Base-by-base conservation (phyloP, 2,797 vertebrate species). In the Sebastes steindachneri region DNA sequence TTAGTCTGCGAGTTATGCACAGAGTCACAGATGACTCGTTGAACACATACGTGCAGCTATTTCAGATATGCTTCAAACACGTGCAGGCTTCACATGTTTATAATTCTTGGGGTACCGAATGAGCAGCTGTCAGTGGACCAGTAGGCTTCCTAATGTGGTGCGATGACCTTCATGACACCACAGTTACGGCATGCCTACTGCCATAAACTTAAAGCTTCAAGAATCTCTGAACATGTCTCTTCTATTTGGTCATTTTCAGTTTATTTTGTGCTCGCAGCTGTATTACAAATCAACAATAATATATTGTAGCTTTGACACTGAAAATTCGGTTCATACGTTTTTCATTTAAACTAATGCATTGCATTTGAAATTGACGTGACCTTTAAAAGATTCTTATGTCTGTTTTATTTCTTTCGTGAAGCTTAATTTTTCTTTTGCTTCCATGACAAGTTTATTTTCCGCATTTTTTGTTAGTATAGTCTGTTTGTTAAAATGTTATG, bases 91-190 rank as follows among this genome's bases (percentile, higher is more conserved):
- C 31, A 67, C 88, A 0, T 83, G 82, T 84, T 88, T 81, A 15
- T 75, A n/a, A 87, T 89, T 86, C 74, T 72, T 72, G 63, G 41
- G 79, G 51, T 25, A 4, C 33, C 0, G 3, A 77, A 69, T 14
- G 69, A 89, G 70, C 92, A 93, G 92, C 92, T 93, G 92, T 80
- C 67, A 19, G 37, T 19, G 76, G 45, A 64, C 41, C 74, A 59
- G 77, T 12, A 54, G 84, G 71, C 67, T 45, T 70, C 51, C 2
- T 33, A 2, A 54, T 45, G 45, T 15, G 41, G 19, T n/a, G 37
- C 0, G 3, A 12, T 68, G 80, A 74, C 53, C 68, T 41, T 9
- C 45, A 11, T 57, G 77, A 80, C 62, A 8, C 60, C 35, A 19
- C 33, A 41, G 33, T 51, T 31, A 3, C 35, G 65, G 37, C 70